phyloP scores from a whole-genome alignment of 2,797 vertebrate species.

The Phalanger gymnotis region DNA sequence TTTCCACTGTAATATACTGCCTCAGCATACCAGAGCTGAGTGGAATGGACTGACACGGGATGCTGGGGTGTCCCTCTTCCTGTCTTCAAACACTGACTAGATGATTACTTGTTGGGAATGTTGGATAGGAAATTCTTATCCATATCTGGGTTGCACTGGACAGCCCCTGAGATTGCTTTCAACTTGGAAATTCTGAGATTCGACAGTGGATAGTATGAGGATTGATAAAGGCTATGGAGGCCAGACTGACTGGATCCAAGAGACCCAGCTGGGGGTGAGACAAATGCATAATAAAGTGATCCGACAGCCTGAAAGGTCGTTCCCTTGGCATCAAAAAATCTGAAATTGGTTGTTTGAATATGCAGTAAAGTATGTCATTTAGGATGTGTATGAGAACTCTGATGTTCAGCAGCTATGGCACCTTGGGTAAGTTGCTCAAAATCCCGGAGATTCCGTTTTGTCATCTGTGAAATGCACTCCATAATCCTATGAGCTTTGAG shows the following conservation, averaged over 20 bases:
- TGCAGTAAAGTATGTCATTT: background rate
- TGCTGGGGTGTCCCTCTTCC: background rate
- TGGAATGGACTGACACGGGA: background rate
- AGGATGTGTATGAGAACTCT: background rate
- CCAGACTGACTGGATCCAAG: background rate
- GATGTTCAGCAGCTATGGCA: background rate
- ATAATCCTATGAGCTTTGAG: background rate
- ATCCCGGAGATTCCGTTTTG: background rate
- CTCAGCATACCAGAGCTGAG: background rate
- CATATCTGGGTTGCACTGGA: background rate
- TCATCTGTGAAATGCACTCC: background rate
- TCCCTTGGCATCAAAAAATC: background rate
- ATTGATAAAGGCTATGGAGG: background rate
- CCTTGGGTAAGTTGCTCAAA: background rate
- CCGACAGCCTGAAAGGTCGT: background rate
- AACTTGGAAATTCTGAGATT: background rate
- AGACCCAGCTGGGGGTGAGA: background rate
- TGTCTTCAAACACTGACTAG: background rate
- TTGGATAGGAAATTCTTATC: background rate
- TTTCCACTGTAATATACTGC: background rate
- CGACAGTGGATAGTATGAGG: background rate
- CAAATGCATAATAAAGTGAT: background rate
- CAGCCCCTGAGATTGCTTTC: background rate
- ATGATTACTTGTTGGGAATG: background rate
- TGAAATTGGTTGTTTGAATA: background rate